A percentile compares a stretch with the other conserved stretches of the same genome.
Evolutionary conservation across 2,113 vertebrate genomes (phyloP).

Genomic region (Patagioenas fasciata): DNA sequence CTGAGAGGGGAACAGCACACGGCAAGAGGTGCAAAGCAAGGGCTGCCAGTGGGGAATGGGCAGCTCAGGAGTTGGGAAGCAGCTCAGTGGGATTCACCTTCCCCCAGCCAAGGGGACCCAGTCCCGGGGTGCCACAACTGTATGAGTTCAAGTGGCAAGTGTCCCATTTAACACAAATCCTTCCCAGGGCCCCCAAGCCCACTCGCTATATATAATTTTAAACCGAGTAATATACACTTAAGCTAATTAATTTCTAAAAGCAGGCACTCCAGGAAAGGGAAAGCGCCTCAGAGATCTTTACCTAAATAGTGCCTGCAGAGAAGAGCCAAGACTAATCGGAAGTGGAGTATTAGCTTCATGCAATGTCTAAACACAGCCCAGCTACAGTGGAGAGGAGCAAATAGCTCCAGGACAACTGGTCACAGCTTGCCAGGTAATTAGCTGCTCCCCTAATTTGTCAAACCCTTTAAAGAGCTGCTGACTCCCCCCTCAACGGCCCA

Average conservation of each 20-base stretch:
- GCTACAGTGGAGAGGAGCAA: not conserved
- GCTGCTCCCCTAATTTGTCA: constrained; percentile 56
- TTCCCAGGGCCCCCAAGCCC: not conserved
- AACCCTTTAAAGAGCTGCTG: constrained; percentile 55
- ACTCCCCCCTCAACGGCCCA: not conserved
- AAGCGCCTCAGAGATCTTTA: constrained; percentile 36
- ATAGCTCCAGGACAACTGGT: constrained; percentile 55
- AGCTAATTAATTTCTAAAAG: constrained; percentile 65
- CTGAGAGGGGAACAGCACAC: not conserved
- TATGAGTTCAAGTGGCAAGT: not conserved
- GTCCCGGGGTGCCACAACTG: not conserved
- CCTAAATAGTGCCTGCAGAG: constrained; percentile 40
- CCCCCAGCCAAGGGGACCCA: not conserved
- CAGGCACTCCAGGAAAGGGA: constrained; percentile 56
- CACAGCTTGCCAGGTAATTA: constrained; percentile 65
- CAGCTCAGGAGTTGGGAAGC: not conserved
- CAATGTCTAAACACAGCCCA: constrained; percentile 33
- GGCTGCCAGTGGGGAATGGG: not conserved
- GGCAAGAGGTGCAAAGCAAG: not conserved
- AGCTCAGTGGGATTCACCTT: not conserved
- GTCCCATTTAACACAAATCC: not conserved
- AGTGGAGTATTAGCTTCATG: constrained; percentile 56
- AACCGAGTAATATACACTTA: constrained; percentile 40
- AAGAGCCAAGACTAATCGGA: constrained; percentile 57
- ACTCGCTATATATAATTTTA: constrained; percentile 28